Conservation (phyloP, 2,888 invertebrate genomes). For the Zele albiditarsus region DNA sequence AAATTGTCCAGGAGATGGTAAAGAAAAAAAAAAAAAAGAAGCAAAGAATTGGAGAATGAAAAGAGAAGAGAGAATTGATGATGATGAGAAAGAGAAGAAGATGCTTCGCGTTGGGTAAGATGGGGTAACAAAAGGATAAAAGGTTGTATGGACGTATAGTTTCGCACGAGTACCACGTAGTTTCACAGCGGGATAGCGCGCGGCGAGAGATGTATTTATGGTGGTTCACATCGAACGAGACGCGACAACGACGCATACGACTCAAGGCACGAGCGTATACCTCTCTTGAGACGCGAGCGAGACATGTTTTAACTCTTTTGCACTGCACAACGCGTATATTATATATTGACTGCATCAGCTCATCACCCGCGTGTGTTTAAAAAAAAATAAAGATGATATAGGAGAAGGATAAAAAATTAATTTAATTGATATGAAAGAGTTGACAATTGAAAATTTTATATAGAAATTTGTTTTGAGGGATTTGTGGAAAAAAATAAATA, state of each 20-base stretch:
- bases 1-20: slow-evolving; percentile 9
- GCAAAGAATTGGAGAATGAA: slow-evolving; percentile 22
- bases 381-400: too few relatives aligned
- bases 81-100: slow-evolving; percentile 15
- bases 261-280: slow-evolving; percentile 24
- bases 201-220: slow-evolving; percentile 25
- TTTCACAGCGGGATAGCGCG: slow-evolving; percentile 35
- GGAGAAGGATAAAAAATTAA: too few relatives aligned
- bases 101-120: neutral
- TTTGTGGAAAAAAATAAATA: too few relatives aligned
- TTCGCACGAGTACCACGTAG: slow-evolving; percentile 33
- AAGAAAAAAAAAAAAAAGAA: neutral
- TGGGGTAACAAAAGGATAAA: neutral
- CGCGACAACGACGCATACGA: slow-evolving; percentile 9
- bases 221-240: slow-evolving; percentile 32
- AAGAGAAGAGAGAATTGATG: neutral
- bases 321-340: too few relatives aligned
- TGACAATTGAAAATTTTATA: too few relatives aligned
- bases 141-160: slow-evolving; percentile 25
- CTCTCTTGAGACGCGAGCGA: neutral
- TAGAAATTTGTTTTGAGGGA: too few relatives aligned
- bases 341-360: too few relatives aligned
- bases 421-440: too few relatives aligned
- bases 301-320: too few relatives aligned
- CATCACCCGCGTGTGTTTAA: too few relatives aligned